Percentiles rank a stretch among this genome's conserved stretches.
These are phyloP conservation scores for Aphrocallistes beatrix DNA, from an alignment of 37 sponge, comb jelly and placozoan species.

Conservation along the genomic window DNA sequence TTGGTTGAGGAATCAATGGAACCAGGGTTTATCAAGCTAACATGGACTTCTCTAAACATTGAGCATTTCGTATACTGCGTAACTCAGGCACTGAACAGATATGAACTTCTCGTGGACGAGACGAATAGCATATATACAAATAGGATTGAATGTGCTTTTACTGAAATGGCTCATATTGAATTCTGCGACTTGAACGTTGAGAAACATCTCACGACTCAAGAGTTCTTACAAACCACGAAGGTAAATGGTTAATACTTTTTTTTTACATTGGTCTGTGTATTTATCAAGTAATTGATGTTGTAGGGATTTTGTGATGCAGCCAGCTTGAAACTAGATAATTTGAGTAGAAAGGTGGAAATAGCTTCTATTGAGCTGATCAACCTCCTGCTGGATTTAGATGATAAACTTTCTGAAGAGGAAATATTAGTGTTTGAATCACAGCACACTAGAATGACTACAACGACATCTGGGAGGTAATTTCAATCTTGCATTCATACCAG, in stretches of 20 bases:
- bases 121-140: constrained; percentile 16
- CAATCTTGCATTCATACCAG: too few species aligned
- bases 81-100: constrained; percentile 26
- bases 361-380: constrained; percentile 55
- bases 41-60: constrained; percentile 83
- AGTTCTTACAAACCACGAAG: constrained; percentile 56
- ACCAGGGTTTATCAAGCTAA: constrained; percentile 65
- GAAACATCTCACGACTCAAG: constrained; percentile 39
- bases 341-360: constrained; percentile 66
- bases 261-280: not conserved
- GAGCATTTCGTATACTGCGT: constrained; percentile 38
- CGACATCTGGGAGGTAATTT: not conserved
- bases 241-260: not conserved
- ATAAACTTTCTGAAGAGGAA: constrained; percentile 18
- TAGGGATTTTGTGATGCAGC: not conserved
- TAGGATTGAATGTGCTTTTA: constrained; percentile 51
- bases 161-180: constrained; percentile 44
- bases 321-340: not conserved
- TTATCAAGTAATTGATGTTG: not conserved
- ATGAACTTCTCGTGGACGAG: constrained; percentile 44
- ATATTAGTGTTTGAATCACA: not conserved
- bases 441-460: not conserved
- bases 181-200: constrained; percentile 49
- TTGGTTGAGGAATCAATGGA: constrained; percentile 51
- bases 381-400: constrained; percentile 28